phyloP scores from a whole-genome alignment of 2,888 invertebrate genomes.

The Notodonta ziczac region DNA sequence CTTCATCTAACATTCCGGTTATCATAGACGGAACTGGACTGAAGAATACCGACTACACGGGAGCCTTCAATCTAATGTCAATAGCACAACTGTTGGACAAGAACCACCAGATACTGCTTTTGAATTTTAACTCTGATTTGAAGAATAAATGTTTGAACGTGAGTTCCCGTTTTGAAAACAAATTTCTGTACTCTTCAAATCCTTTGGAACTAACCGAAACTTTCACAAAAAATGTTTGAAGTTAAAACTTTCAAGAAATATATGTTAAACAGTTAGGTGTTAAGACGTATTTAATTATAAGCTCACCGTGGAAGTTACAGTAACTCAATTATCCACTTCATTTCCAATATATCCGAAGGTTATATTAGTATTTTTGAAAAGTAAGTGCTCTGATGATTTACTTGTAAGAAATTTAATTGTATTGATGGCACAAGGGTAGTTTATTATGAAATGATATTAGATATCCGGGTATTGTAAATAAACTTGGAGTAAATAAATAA shows the following conservation, averaged over 20 bases:
- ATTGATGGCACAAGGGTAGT: too few species aligned
- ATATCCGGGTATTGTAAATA: too few species aligned
- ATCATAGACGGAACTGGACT: constrained; percentile 66
- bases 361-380: too few species aligned
- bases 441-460: too few species aligned
- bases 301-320: too few species aligned
- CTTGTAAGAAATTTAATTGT: too few species aligned
- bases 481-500: too few species aligned
- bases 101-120: constrained; percentile 53
- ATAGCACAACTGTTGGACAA: constrained; percentile 65
- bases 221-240: constrained; percentile 45
- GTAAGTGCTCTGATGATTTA: too few species aligned
- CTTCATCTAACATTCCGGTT: constrained; percentile 43
- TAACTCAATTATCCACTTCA: too few species aligned
- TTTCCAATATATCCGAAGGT: too few species aligned
- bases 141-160: constrained; percentile 62
- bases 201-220: constrained; percentile 46
- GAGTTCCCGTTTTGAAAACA: constrained; percentile 46
- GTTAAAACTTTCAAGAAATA: background rate
- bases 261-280: too few species aligned
- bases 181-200: constrained; percentile 54
- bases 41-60: constrained; percentile 66
- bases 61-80: constrained; percentile 66
- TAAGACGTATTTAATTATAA: too few species aligned
- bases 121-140: constrained; percentile 61